Evolutionary conservation across 2,888 invertebrate species (phyloP).

Genomic region (Monopis laevigella): DNA sequence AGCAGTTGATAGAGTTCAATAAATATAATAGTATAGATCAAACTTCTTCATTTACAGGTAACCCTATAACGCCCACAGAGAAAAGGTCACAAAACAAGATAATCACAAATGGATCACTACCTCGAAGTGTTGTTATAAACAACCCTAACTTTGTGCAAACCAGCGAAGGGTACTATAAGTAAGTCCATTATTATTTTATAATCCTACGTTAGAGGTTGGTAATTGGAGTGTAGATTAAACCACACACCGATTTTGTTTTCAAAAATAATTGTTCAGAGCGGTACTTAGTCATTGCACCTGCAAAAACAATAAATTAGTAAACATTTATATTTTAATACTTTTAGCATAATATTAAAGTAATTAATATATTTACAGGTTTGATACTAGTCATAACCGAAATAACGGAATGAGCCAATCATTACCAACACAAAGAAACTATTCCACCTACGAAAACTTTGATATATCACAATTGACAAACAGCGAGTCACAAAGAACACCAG

Average conservation of each 20-base stretch:
- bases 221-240: too few relatives aligned
- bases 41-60: too few relatives aligned
- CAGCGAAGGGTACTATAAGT: conserved; percentile 61
- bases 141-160: conserved; percentile 60
- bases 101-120: conserved; percentile 90
- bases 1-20: too few relatives aligned
- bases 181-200: too few relatives aligned
- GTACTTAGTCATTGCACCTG: too few relatives aligned
- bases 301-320: too few relatives aligned
- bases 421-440: conserved; percentile 46
- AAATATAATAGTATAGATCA: too few relatives aligned
- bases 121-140: conserved; percentile 68
- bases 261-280: too few relatives aligned
- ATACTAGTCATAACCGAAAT: conserved; percentile 50
- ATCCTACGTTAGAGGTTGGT: too few relatives aligned
- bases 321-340: too few relatives aligned
- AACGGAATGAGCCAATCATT: conserved; percentile 38
- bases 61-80: conserved; percentile 57
- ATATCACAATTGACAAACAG: conserved; percentile 33
- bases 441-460: conserved; percentile 67
- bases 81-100: conserved; percentile 71
- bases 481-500: conserved; percentile 37
- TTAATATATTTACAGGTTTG: conserved; percentile 55
- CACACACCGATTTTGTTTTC: too few relatives aligned
- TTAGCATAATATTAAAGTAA: too few relatives aligned